Conservation (phyloP, 2,113 vertebrate genomes). For the Rhadina sibilatrix region DNA sequence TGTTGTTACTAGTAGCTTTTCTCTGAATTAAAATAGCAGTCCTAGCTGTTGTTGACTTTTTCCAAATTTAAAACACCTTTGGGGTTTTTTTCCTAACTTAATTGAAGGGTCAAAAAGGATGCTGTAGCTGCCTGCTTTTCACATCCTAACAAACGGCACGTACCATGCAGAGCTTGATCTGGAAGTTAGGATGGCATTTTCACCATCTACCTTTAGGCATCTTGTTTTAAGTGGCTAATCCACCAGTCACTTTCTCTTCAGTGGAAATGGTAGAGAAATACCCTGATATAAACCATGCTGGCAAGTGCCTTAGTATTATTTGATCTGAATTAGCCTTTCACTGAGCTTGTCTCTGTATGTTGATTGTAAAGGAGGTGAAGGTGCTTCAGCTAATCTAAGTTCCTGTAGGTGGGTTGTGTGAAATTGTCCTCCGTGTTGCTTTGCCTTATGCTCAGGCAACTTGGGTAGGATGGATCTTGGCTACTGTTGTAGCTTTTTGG, state of each 20-base stretch:
- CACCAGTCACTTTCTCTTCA: background rate
- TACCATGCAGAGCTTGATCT: background rate
- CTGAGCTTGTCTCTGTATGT: background rate
- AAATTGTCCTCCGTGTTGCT: constrained; percentile 16
- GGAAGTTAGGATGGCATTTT: background rate
- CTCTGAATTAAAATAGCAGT: background rate
- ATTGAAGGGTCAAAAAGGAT: background rate
- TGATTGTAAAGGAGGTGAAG: constrained; percentile 3
- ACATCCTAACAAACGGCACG: background rate
- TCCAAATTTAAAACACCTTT: background rate
- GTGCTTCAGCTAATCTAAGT: constrained; percentile 22
- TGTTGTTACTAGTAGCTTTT: background rate
- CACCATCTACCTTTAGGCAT: background rate
- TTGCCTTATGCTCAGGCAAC: background rate
- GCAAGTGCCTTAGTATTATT: background rate
- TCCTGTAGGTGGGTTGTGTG: constrained; percentile 13
- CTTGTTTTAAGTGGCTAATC: background rate
- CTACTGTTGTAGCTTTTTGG: background rate
- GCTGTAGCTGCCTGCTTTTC: background rate
- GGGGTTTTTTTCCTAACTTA: background rate
- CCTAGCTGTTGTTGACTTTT: background rate
- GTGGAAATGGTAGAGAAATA: background rate
- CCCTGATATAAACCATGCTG: background rate
- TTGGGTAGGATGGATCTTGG: background rate
- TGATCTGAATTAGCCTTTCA: constrained; percentile 5